Evolutionary conservation across 2,888 invertebrate genomes (phyloP).

Genomic region (Congeria kusceri): DNA sequence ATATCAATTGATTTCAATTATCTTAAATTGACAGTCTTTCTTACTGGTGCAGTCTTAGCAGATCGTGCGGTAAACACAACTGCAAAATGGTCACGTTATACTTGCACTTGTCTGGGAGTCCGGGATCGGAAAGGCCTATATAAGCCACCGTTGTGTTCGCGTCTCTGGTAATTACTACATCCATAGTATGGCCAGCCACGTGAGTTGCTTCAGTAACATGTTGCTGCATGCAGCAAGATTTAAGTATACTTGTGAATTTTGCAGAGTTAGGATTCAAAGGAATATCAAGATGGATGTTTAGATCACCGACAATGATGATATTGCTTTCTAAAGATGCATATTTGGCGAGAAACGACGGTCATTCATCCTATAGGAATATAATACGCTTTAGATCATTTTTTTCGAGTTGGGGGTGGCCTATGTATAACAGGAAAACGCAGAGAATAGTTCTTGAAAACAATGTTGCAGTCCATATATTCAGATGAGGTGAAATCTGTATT

Average conservation of each 20-base stretch:
- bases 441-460: too few relatives aligned
- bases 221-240: conserved; percentile 43
- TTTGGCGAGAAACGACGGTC: too few relatives aligned
- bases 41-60: conserved; percentile 35
- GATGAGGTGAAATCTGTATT: too few relatives aligned
- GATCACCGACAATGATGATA: conserved; percentile 32
- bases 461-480: too few relatives aligned
- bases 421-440: too few relatives aligned
- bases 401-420: too few relatives aligned
- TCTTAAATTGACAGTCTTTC: conserved; percentile 41
- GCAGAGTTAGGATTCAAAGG: not conserved
- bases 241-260: conserved; percentile 8
- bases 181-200: conserved; percentile 31
- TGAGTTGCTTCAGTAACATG: conserved; percentile 39
- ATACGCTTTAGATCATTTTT: too few relatives aligned
- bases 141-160: conserved; percentile 27
- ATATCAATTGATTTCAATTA: conserved; percentile 29
- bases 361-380: too few relatives aligned
- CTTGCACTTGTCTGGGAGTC: conserved; percentile 41
- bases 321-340: conserved; percentile 22
- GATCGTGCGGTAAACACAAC: conserved; percentile 30
- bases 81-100: conserved; percentile 39
- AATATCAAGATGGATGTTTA: conserved; percentile 34
- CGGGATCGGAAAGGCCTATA: conserved; percentile 31
- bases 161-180: conserved; percentile 42